Evolutionary conservation across 2,888 invertebrate genomes (phyloP).

Genomic region (Poecilobothrus nobilitatus): DNA sequence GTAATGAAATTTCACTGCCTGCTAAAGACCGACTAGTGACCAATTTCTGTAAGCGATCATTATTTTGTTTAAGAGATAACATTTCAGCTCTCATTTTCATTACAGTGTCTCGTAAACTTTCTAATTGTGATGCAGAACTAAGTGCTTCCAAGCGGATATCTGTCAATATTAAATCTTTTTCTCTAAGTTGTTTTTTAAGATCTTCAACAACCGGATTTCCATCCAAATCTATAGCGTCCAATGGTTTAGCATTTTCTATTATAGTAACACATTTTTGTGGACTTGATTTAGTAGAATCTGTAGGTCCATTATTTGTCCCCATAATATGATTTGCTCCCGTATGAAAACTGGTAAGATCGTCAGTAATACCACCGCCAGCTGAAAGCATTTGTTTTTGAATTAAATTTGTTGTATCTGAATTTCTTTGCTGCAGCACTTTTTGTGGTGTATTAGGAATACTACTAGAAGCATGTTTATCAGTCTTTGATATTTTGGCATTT

Average conservation of each 20-base stretch:
- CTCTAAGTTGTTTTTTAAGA: constrained; percentile 83
- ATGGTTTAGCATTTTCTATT: constrained; percentile 44
- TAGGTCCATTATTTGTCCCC: too few relatives aligned
- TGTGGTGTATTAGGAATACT: constrained; percentile 35
- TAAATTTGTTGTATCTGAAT: constrained; percentile 29
- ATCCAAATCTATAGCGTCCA: constrained; percentile 43
- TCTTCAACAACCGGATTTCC: constrained; percentile 57
- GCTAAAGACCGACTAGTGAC: constrained; percentile 60
- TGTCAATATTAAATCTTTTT: constrained; percentile 92
- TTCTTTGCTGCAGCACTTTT: constrained; percentile 10
- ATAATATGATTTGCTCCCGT: constrained; percentile 30
- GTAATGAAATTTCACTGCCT: constrained; percentile 54
- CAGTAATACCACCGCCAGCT: constrained; percentile 22
- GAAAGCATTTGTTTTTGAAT: constrained; percentile 39
- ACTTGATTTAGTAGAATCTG: constrained; percentile 39
- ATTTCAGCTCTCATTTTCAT: constrained; percentile 94
- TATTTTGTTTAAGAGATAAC: constrained; percentile 92
- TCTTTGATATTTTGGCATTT: constrained; percentile 69
- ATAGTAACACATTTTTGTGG: constrained; percentile 45
- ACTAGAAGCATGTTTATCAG: constrained; percentile 41
- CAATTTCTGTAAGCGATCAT: constrained; percentile 83
- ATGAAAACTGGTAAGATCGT: not conserved
- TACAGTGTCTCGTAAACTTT: constrained; percentile 92
- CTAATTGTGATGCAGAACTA: constrained; percentile 93
- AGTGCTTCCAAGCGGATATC: constrained; percentile 94